Evolutionary conservation across 2,888 invertebrate species (phyloP), one percentile per base, ranked within the genome.

Genomic region (Cheilosia impressa): DNA sequence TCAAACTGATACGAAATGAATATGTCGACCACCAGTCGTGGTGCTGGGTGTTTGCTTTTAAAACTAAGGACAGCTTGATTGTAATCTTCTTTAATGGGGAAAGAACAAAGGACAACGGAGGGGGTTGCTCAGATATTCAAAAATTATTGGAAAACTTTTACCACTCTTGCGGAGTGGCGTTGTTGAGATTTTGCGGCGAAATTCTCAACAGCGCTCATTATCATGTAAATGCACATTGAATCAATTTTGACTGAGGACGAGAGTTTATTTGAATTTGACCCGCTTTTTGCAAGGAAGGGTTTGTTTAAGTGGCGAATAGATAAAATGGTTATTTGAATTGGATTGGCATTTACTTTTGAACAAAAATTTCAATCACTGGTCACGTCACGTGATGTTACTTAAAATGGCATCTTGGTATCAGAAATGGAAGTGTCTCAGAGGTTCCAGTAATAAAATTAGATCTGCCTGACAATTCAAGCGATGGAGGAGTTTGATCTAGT

Each of bases 71-170:
- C 57, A 34, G 31, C 31, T 73, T 55, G 66, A 76, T 66, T 76
- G 75, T 43, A 52, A 76, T 76, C 57, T 66, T 66, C n/a, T 22
- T 6, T 17, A 24, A 52, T 24, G 24, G 24, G 38, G 34, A 47
- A 43, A 41, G 9, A 9, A 9, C 3, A 27, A 52, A 41, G 9
- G 31, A 9, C 3, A 27, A 52, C 3, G 10, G 38, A n/a, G 22
- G 13, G 4, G 24, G 24, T 4, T 4, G 24, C 7, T 31, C 9
- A 9, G 31, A 15, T 10, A 10, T 24, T 55, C 2, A 31, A 31
- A 68, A 60, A 43, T 63, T 69, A 77, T 77, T 77, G 69, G 55
- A 62, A 63, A 78, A 78, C 55, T 71, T 78, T 63, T 6, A 58
- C 63, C 63, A 57, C 71, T 63, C 63, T 63, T 77, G 13, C n/a